phyloP scores from a whole-genome alignment of 1,140 invertebrate genomes.

The Nilaparvata lugens region DNA sequence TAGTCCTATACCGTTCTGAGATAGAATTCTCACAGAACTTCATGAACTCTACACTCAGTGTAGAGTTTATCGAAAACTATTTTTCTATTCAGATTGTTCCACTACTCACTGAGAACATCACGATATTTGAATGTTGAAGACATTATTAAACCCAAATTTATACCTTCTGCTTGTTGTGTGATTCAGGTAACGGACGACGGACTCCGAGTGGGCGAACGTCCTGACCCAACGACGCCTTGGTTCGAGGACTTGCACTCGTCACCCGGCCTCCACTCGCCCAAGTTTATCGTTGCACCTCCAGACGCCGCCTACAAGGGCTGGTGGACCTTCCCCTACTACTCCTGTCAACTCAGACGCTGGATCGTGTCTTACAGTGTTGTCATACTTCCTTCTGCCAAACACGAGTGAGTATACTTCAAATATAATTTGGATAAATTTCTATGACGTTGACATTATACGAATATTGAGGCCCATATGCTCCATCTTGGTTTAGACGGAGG shows the following conservation, averaged over 20 bases:
- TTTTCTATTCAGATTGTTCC: too few species aligned
- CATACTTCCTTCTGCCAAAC: constrained; percentile 49
- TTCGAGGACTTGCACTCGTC: constrained; percentile 39
- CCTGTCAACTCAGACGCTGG: constrained; percentile 59
- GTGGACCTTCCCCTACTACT: constrained; percentile 75
- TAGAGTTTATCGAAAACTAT: too few species aligned
- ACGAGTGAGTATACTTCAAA: constrained; percentile 38
- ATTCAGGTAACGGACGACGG: constrained; percentile 36
- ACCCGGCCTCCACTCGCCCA: constrained; percentile 49
- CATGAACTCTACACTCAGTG: too few species aligned
- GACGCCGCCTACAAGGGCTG: constrained; percentile 44
- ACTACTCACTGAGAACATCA: too few species aligned
- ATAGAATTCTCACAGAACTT: too few species aligned
- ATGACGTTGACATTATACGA: too few species aligned
- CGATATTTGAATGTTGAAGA: too few species aligned
- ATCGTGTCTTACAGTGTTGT: constrained; percentile 67
- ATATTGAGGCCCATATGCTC: too few species aligned
- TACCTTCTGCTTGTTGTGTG: background rate
- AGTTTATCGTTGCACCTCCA: constrained; percentile 55
- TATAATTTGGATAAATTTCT: too few species aligned
- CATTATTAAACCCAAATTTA: background rate
- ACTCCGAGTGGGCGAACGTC: constrained; percentile 41
- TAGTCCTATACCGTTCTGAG: too few species aligned
- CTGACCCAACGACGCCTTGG: constrained; percentile 45
- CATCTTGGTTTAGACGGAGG: too few species aligned